A percentile compares a stretch with the other conserved stretches of the same genome.
phyloP scores from a whole-genome alignment of 2,797 vertebrate genomes.

The Myripristis murdjan region DNA sequence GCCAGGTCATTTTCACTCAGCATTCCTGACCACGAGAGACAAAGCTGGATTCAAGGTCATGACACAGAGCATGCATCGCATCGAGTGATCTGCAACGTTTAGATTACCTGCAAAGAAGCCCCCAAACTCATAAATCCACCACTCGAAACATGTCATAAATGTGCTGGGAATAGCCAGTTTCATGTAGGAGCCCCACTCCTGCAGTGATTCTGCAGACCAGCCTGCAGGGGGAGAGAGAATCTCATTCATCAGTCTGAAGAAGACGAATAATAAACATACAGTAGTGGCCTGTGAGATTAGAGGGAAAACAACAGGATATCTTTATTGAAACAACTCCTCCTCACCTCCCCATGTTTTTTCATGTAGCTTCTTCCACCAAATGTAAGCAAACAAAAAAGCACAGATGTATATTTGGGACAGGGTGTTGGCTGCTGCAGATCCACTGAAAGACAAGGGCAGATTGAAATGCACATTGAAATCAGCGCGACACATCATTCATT shows the following conservation, averaged over 20 bases:
- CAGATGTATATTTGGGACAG: slow-evolving; percentile 87
- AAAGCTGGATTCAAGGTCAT: background rate
- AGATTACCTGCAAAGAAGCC: slow-evolving; percentile 91
- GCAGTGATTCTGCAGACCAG: slow-evolving; percentile 90
- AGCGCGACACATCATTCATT: background rate
- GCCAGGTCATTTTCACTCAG: slow-evolving; percentile 89
- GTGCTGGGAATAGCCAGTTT: slow-evolving; percentile 91
- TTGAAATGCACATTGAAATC: background rate
- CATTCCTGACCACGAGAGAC: slow-evolving; percentile 81
- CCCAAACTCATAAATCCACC: slow-evolving; percentile 95
- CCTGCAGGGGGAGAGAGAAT: slow-evolving; percentile 83
- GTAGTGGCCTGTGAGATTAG: background rate
- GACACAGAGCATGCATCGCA: background rate
- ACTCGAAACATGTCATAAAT: slow-evolving; percentile 94
- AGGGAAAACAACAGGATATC: background rate
- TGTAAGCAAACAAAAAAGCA: slow-evolving; percentile 86
- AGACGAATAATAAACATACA: slow-evolving; percentile 2
- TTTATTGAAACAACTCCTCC: slow-evolving; percentile 11
- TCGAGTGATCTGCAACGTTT: background rate
- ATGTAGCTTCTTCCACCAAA: slow-evolving; percentile 90
- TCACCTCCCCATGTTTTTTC: slow-evolving; percentile 93
- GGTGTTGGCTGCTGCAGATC: slow-evolving; percentile 91
- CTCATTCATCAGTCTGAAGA: slow-evolving; percentile 28
- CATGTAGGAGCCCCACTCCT: slow-evolving; percentile 93
- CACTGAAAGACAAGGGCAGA: slow-evolving; percentile 77